A percentile compares a stretch with the other conserved stretches of the same genome.
phyloP scores from a whole-genome alignment of 2,797 vertebrate genomes.

The Helicolenus hilgendorfi region DNA sequence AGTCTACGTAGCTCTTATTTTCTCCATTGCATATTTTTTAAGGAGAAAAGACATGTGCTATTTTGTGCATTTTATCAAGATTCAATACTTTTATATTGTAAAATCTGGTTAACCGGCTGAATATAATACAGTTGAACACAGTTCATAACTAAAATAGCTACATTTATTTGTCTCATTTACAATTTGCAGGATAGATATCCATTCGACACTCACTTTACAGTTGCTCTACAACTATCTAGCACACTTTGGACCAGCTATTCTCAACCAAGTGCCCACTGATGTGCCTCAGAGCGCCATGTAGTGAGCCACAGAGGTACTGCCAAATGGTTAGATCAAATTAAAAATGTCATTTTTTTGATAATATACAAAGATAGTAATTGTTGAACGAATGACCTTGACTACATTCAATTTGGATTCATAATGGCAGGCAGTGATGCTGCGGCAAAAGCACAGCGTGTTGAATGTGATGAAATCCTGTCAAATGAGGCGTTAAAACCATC shows the following conservation, averaged over 20 bases:
- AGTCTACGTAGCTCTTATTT: neutral
- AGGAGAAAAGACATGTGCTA: neutral
- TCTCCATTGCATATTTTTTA: neutral
- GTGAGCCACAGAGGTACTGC: neutral
- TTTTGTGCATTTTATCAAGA: neutral
- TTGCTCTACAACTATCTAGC: neutral
- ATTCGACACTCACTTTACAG: neutral
- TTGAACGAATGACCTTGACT: too few species aligned
- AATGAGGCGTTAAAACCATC: too few species aligned
- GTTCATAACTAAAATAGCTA: neutral
- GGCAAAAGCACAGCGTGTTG: too few species aligned
- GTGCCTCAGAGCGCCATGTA: neutral
- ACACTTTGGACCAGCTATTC: neutral
- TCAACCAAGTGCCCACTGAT: neutral
- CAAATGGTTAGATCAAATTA: neutral
- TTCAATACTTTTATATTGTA: neutral
- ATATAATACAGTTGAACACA: neutral
- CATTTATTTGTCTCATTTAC: neutral
- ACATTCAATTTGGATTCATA: too few species aligned
- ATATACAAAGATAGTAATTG: neutral
- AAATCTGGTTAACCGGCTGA: neutral
- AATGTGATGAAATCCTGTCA: too few species aligned
- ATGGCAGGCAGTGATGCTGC: fast-evolving
- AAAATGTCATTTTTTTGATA: neutral
- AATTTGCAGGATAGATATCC: too few species aligned